Percentiles rank a stretch among this genome's conserved stretches.
These are phyloP conservation scores for Teleopsis dalmanni DNA, from an alignment of 1,140 invertebrate genomes.

Conservation along the genomic window DNA sequence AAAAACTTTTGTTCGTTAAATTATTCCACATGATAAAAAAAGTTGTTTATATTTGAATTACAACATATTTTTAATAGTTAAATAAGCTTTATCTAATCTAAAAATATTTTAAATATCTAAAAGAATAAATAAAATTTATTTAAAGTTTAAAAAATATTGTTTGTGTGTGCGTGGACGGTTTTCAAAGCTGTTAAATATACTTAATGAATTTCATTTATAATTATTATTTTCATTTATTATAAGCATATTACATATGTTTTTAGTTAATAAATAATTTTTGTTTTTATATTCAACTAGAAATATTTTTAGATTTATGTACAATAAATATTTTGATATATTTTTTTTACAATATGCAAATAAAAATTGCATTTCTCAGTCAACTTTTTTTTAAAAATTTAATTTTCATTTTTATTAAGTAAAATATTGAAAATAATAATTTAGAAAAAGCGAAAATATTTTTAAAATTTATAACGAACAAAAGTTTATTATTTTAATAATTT, in stretches of 20 bases:
- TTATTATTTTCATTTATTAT: background rate
- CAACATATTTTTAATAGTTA: no score
- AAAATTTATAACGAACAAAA: no score
- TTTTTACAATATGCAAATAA: conserved; percentile 10
- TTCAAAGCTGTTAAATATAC: conserved; percentile 30
- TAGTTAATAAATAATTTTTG: conserved; percentile 19
- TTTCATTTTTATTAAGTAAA: no score
- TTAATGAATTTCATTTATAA: background rate
- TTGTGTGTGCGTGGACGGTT: conserved; percentile 38
- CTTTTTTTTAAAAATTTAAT: no score
- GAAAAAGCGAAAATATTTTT: no score
- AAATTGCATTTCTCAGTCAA: conserved; percentile 12
- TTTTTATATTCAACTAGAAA: conserved; percentile 17
- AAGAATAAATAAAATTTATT: conserved; percentile 7
- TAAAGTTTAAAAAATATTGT: background rate
- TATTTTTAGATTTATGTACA: conserved; percentile 17
- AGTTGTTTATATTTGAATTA: no score
- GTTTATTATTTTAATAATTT: no score
- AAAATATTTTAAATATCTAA: background rate
- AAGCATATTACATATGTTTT: background rate
- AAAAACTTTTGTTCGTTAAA: no score
- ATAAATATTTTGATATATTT: conserved; percentile 12
- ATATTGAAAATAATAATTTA: no score
- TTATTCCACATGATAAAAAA: no score
- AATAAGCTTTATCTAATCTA: no score